phyloP scores from a whole-genome alignment of 2,113 vertebrate species.

The Xiphophorus couchianus region DNA sequence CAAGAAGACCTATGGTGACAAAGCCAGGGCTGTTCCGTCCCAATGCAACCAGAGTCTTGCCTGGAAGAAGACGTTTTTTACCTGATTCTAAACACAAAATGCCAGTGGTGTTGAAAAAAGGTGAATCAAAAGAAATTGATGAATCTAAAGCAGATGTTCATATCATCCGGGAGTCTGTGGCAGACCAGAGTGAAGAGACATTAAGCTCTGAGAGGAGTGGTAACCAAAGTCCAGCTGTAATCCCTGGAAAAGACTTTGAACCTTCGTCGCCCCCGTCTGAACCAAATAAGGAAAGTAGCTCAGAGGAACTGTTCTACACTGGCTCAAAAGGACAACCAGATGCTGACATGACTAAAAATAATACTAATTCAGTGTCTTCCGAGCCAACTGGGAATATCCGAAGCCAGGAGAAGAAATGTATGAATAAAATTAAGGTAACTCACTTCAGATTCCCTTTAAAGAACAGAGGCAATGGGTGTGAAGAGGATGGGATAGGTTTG shows the following conservation, averaged over 20 bases:
- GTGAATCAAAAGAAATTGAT: not conserved
- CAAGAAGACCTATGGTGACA: not conserved
- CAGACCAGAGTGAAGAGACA: not conserved
- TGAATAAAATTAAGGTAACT: conserved; percentile 72
- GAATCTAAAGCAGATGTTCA: conserved; percentile 18
- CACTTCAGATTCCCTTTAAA: conserved; percentile 49
- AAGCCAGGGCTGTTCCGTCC: conserved; percentile 20
- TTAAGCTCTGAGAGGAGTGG: conserved; percentile 5
- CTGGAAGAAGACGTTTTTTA: conserved; percentile 8
- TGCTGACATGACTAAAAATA: conserved; percentile 25
- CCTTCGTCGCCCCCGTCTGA: not conserved
- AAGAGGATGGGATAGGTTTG: conserved; percentile 20
- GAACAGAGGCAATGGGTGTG: conserved; percentile 33
- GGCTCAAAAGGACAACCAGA: conserved; percentile 35
- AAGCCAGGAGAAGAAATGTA: conserved; percentile 68
- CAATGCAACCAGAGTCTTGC: conserved; percentile 50
- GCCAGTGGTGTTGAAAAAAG: not conserved
- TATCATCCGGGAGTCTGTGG: conserved; percentile 2
- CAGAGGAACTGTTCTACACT: conserved; percentile 19
- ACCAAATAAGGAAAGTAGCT: conserved; percentile 19
- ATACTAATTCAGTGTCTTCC: conserved; percentile 17
- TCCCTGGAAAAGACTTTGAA: conserved; percentile 22
- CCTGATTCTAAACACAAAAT: conserved; percentile 32
- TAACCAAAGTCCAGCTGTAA: not conserved
- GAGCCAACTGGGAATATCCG: conserved; percentile 28